Conservation (phyloP, 92 coral and sea anemone genomes). For the Epizoanthus ramosus region DNA sequence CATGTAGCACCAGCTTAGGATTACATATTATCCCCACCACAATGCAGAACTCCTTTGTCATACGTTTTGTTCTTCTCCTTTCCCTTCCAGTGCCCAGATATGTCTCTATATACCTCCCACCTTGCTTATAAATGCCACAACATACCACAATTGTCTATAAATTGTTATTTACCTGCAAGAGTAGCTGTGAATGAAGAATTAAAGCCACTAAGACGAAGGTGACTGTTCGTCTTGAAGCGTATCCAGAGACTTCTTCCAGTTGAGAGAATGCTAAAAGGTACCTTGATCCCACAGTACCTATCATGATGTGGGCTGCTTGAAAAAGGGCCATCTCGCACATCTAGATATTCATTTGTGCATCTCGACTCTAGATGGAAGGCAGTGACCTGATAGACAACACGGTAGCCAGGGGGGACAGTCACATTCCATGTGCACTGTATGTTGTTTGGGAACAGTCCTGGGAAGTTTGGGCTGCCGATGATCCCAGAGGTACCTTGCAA, state of each 20-base stretch:
- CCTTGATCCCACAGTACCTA: conserved; percentile 20
- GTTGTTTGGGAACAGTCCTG: conserved; percentile 53
- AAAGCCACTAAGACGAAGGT: conserved; percentile 28
- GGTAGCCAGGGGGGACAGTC: conserved; percentile 55
- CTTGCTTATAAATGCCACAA: too few species aligned
- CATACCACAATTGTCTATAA: too few species aligned
- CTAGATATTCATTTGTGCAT: conserved; percentile 25
- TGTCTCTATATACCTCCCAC: too few species aligned
- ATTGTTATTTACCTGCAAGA: conserved; percentile 5
- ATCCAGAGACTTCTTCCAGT: conserved; percentile 32
- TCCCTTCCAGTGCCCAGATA: background rate
- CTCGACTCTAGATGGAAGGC: conserved; percentile 17
- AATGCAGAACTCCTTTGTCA: background rate
- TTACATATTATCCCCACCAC: too few species aligned
- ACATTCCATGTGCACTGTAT: conserved; percentile 70
- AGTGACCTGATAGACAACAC: conserved; percentile 35
- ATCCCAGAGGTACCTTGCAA: conserved; percentile 24
- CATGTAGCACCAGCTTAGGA: too few species aligned
- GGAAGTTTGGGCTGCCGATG: conserved; percentile 77
- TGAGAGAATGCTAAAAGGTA: conserved; percentile 16
- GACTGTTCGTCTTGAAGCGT: conserved; percentile 30
- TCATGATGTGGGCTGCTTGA: conserved; percentile 19
- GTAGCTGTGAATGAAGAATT: conserved; percentile 33
- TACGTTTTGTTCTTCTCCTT: background rate
- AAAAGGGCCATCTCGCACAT: conserved; percentile 23